Evolutionary conservation across 2,797 vertebrate genomes (phyloP), one percentile per base, ranked within the genome.

Genomic region (Gymnocypris eckloni): DNA sequence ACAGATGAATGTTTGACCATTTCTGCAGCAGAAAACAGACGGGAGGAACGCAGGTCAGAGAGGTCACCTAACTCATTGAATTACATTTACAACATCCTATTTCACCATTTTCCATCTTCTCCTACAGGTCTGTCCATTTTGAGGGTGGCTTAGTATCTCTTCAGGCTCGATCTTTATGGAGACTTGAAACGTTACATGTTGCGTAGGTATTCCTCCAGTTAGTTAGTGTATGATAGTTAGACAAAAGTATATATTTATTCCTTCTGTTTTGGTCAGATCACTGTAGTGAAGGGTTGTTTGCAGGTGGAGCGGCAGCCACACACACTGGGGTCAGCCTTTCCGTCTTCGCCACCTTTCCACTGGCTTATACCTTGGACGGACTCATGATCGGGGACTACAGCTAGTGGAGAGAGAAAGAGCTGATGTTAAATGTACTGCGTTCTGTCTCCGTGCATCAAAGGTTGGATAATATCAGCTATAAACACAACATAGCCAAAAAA

Each of bases 231-330:
- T 25, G n/a, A 56, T 50, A 70, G 18, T 43, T 48, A 75, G 9
- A 20, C 2, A 33, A 37, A 72, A 37, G 33, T 52, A 13, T 28
- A 22, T 56, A 10, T 20, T 37, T 82, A 56, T 70, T 84, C 12
- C 2, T 43, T 59, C 41, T 79, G 18, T 43, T 2, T 66, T 48
- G 33, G 78, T 18, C 70, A 64, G n/a, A 75, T 10, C 52, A 15
- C 18, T 6, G 43, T 66, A 41, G 2, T 64, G 13, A 81, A 73
- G 3, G 41, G 28, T 84, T 79, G n/a, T 28, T 64, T 86, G 16
- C 90, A 99, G 98, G 71, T 99, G 98, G 98, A 99, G 97, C 86
- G 96, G 97, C 66, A 96, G 97, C 89, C 97, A 99, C 87, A 96
- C 96, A 75, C 93, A 94, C 87, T 99, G 97, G 98, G 97, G 97